Evolutionary conservation across 1,140 invertebrate species (phyloP).

Genomic region (Aphidius gifuensis): DNA sequence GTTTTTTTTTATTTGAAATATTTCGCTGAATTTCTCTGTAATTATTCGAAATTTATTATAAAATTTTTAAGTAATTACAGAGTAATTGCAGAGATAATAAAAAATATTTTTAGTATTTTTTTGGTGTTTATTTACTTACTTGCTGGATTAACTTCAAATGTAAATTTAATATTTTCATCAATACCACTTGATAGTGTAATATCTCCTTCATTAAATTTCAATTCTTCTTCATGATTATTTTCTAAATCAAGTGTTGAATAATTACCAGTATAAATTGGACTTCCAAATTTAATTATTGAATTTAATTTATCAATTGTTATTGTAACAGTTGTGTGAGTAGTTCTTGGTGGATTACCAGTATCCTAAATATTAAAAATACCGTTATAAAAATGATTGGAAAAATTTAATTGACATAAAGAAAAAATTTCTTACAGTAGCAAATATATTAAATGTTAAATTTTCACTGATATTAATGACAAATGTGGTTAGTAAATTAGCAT

Average conservation of each 20-base stretch:
- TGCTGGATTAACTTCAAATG: no score
- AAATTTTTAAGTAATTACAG: no score
- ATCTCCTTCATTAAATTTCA: no score
- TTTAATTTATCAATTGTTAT: slow-evolving; percentile 17
- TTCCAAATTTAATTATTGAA: slow-evolving; percentile 10
- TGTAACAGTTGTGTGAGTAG: slow-evolving; percentile 4
- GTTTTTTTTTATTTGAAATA: neutral
- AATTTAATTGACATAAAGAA: slow-evolving; percentile 1
- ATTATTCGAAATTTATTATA: no score
- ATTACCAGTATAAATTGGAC: slow-evolving; percentile 21
- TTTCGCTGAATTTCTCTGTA: no score
- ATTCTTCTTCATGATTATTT: neutral
- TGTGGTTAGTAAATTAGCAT: slow-evolving; percentile 23
- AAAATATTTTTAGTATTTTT: no score
- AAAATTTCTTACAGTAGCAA: slow-evolving; percentile 23
- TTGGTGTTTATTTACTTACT: no score
- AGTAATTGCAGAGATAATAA: no score
- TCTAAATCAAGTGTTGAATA: slow-evolving; percentile 5
- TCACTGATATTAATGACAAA: slow-evolving; percentile 18
- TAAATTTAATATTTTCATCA: no score
- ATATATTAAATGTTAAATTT: slow-evolving; percentile 22
- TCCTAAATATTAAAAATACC: slow-evolving; percentile 6
- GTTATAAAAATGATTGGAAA: neutral
- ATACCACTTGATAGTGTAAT: no score
- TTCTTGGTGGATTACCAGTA: slow-evolving; percentile 6